Base-by-base conservation (phyloP, 2,888 invertebrate species). In the Frankliniella fusca region DNA sequence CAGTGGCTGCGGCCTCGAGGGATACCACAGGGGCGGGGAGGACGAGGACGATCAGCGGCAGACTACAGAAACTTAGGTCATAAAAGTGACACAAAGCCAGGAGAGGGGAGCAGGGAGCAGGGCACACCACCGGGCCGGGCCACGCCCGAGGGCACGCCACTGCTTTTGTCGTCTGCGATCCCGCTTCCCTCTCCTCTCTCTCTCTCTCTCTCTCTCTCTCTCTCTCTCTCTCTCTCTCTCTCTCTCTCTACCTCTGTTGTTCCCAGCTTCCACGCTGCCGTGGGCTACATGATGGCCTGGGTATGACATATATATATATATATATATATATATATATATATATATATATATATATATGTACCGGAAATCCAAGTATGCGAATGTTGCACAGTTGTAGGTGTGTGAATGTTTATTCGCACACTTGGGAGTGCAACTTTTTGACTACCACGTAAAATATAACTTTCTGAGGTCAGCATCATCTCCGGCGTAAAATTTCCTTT, bases 1-100 rank as follows among this genome's bases (percentile, higher is more conserved):
- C 38, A 38, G 3, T 38, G 38, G 38, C 38, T 5, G 5, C 38
- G 38, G 38, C 38, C 38, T 38, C 38, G 61, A n/a, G 61, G 61
- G 61, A n/a, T 11, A 18, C 61, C 61, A 3, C 15, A 7, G 61
- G 15, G 61, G 61, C 61, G 20, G 20, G 61, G 61, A 61, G 20
- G 20, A 3, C 54, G n/a, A n/a, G n/a, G n/a, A n/a, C 70, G 70
- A 70, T 70, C 70, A 23, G 70, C 70, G 23, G 23, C 70, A 70
- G 70, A 70, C 70, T 70, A 70, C 70, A 70, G 70, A 70, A 70
- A 70, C 70, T 70, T 70, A 20, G 70, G 70, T 70, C 70, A 70
- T 70, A 70, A 70, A 70, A 70, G 70, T 70, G 70, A 70, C 70
- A 70, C 70, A 70, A 70, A 70, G 70, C 61, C 61, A 61, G 15